Evolutionary conservation across 2,113 vertebrate genomes (phyloP), one percentile per base, ranked within the genome.

Genomic region (Rhea americana): DNA sequence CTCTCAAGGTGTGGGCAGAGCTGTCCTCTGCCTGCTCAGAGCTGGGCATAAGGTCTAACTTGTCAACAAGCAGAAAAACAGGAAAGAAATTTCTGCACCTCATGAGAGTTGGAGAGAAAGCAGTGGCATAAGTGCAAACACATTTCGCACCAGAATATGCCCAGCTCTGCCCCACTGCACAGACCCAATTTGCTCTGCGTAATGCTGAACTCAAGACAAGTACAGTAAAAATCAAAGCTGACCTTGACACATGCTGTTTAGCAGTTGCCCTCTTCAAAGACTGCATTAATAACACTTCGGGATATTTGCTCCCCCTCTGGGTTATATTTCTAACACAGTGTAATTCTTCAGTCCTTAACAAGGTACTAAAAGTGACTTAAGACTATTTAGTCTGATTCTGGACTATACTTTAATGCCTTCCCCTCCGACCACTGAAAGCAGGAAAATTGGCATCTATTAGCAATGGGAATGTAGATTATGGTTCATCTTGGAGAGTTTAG

Each of bases 131-230:
- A 58, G 59, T 25, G 37, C 16, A 74, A 24, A 41, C 35, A 13
- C 9, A 26, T 58, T 26, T 55, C 63, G 11, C 26, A 18, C 0
- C 4, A 5, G 25, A 7, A 1, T 5, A 51, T 11, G 41, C n/a
- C n/a, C 56, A 37, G 24, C 59, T 18, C 11, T 1, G 5, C 48
- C 41, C 26, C 11, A 11, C 41, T 2, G 2, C 7, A 43, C 13
- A 6, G 59, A 3, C 26, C 30, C 1, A 0, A 51, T 2, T 41
- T n/a, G 13, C 0, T 2, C 16, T 4, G 17, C 4, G 0, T 11
- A 21, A 24, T 24, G 3, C 0, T 15, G 15, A 26, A 28, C 50
- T 47, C 24, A 4, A 45, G 53, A 55, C 30, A 35, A 51, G 22
- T 19, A 15, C 6, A 14, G 13, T 1, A 28, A 24, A 26, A 67